Evolutionary conservation across 2,888 invertebrate species (phyloP), one percentile per base, ranked within the genome.

Genomic region (Polietes domitor): DNA sequence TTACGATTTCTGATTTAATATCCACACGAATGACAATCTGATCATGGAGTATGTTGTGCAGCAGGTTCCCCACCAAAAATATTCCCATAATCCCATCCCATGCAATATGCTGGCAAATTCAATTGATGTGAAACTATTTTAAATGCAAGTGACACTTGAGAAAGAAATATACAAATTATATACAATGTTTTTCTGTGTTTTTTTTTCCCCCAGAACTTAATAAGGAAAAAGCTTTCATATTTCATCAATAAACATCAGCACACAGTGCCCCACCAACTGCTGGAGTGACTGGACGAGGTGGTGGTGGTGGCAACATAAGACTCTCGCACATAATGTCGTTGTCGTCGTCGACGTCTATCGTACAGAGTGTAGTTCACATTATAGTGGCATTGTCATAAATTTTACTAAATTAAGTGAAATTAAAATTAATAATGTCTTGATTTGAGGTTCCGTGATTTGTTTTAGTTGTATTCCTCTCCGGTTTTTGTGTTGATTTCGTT

Each of bases 401-500:
- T 87, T 86, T 61, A 80, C 83, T 87, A 85, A 87, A 87, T 87
- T 87, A 87, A 87, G 82, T 82, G 43, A 87, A 86, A 87, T 87
- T 87, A 87, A 87, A 86, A 82, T 83, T 83, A 86, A 86, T 86
- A 85, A 85, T 78, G 81, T 82, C 81, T 80, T 85, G 79, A 81
- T 84, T 84, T 81, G 84, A 65, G 75, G 78, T 84, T 84, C 84
- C 81, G 78, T 70, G 81, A 81, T 84, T 84, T 80, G 72, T 53
- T 78, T 84, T 76, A 68, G 50, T 79, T 81, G 10, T 68, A 61
- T 24, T 28, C 37, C 37, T 37, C 4, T 9, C 10, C 17, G 55
- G 21, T 21, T 21, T 55, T 77, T 74, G 15, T 74, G 72, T 77
- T 71, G 32, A 47, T 77, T 80, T 74, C 5, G n/a, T 65, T 77